A percentile compares a stretch with the other conserved stretches of the same genome.
These are phyloP conservation scores for Scolopax bukidnonensis DNA, from an alignment of 2,797 vertebrate genomes.

Conservation along the genomic window DNA sequence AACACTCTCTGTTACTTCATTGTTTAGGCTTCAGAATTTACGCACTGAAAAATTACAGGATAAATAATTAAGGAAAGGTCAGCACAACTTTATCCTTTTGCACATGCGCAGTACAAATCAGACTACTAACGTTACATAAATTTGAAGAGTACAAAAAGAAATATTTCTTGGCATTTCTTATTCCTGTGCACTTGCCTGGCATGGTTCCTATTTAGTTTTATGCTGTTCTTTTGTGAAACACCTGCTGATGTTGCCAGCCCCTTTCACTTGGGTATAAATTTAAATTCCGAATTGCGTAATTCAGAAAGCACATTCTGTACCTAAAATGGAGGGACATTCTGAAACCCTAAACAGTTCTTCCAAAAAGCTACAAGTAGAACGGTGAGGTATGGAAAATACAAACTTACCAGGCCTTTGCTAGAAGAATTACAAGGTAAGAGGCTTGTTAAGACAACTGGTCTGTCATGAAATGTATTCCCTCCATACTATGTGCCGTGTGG, in stretches of 20 bases:
- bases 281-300: neutral
- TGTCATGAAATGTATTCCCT: accelerated
- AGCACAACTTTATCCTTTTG: neutral
- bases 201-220: neutral
- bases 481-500: neutral
- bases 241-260: neutral
- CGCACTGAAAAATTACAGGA: neutral
- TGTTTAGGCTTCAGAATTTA: neutral
- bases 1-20: neutral
- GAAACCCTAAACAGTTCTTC: neutral
- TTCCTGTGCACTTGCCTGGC: neutral
- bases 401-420: neutral
- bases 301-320: neutral
- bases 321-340: neutral
- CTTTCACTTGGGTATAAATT: neutral
- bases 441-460: neutral
- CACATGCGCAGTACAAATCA: neutral
- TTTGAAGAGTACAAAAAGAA: neutral
- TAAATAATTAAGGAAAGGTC: neutral
- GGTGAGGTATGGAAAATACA: neutral
- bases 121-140: neutral
- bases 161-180: neutral
- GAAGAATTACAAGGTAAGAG: neutral
- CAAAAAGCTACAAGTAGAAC: neutral
- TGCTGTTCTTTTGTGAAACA: neutral